Evolutionary conservation across 2,797 vertebrate species (phyloP).

Genomic region (Amblyopsis hoosieri): DNA sequence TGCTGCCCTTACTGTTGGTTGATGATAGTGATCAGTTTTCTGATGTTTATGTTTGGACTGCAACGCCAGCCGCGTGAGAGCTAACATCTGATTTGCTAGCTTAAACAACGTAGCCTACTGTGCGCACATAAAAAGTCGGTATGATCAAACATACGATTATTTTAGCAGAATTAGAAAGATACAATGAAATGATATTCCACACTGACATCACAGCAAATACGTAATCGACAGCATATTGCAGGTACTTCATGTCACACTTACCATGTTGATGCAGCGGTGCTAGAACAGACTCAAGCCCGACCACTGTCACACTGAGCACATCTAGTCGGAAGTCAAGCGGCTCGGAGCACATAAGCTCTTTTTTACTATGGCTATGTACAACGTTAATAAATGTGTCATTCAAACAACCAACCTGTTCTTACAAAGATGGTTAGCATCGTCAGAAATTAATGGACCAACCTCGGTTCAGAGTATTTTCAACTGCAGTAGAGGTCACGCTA

Average conservation of each 20-base stretch:
- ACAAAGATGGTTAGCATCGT: constrained; percentile 55
- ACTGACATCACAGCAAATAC: neutral
- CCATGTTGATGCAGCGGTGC: constrained; percentile 80
- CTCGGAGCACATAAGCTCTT: constrained; percentile 80
- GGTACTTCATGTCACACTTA: constrained; percentile 62
- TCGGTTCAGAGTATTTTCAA: constrained; percentile 77
- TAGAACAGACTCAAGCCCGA: constrained; percentile 69
- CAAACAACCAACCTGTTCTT: constrained; percentile 31
- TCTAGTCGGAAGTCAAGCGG: constrained; percentile 70
- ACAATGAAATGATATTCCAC: neutral
- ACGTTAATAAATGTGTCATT: constrained; percentile 55
- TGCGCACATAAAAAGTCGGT: neutral
- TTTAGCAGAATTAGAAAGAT: neutral
- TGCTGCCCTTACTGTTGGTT: neutral
- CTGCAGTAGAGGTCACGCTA: constrained; percentile 82
- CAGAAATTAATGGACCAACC: constrained; percentile 54
- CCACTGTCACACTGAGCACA: constrained; percentile 72
- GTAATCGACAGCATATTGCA: constrained; percentile 1
- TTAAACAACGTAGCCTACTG: constrained; percentile 4
- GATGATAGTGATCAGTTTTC: neutral
- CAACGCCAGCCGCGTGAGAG: constrained; percentile 25
- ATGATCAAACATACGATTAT: neutral
- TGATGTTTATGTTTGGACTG: too few species aligned
- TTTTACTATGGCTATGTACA: constrained; percentile 49
- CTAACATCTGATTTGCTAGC: constrained; percentile 39